Percentiles rank a stretch among this genome's conserved stretches.
phyloP scores from a whole-genome alignment of 1,140 invertebrate species.

The Monochamus saltuarius region DNA sequence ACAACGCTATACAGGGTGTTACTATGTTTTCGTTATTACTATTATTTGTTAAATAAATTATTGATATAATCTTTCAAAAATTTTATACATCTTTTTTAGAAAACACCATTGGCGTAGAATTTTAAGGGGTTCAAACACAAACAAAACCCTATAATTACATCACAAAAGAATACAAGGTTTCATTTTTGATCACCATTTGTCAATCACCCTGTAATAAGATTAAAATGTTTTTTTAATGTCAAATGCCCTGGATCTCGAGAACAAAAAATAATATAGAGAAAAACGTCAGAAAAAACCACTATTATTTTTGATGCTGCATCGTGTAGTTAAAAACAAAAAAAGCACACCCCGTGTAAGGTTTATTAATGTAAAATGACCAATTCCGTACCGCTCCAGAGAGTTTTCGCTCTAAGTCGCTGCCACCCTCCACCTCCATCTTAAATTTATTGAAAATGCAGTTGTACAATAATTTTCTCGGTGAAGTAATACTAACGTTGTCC shows the following conservation, averaged over 20 bases:
- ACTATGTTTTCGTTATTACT: not conserved
- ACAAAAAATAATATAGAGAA: too few species aligned
- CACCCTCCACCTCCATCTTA: slow-evolving; percentile 48
- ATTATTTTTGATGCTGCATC: too few species aligned
- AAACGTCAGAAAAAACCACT: too few species aligned
- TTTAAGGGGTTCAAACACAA: not conserved
- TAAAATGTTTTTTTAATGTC: too few species aligned
- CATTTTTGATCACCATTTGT: too few species aligned
- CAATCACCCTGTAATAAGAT: too few species aligned
- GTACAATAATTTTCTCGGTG: slow-evolving; percentile 64
- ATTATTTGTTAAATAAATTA: slow-evolving; percentile 12
- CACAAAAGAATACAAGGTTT: too few species aligned
- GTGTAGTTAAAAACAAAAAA: too few species aligned
- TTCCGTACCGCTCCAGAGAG: slow-evolving; percentile 40
- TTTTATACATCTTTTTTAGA: slow-evolving; percentile 1
- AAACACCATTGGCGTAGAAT: not conserved
- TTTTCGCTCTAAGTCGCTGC: slow-evolving; percentile 46
- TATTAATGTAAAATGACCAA: not conserved
- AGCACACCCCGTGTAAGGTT: not conserved
- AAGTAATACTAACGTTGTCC: slow-evolving; percentile 61
- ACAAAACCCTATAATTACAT: not conserved
- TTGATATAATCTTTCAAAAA: not conserved
- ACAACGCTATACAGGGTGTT: slow-evolving; percentile 9
- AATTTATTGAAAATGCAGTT: slow-evolving; percentile 56
- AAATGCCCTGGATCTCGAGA: too few species aligned